A percentile compares a stretch with the other conserved stretches of the same genome.
Conservation (phyloP, 1,140 invertebrate genomes). For the Drosophila lacertosa region DNA sequence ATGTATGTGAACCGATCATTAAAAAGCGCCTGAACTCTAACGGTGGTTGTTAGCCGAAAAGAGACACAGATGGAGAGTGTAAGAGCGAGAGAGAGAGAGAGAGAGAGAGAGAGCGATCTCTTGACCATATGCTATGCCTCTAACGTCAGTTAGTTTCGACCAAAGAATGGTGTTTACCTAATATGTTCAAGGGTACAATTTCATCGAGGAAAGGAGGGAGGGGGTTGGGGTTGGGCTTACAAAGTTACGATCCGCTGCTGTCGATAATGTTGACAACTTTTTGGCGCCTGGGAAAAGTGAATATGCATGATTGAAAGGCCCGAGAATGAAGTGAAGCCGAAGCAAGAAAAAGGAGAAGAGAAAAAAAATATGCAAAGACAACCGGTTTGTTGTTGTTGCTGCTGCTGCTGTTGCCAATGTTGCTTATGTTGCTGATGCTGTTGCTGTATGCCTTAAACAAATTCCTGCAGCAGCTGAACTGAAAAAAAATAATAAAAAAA, state of each 20-base stretch:
- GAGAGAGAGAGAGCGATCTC: too few species aligned
- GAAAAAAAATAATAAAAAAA: conserved; percentile 10
- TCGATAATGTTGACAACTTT: conserved; percentile 20
- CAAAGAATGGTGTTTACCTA: too few species aligned
- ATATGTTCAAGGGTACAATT: too few species aligned
- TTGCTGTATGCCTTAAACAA: conserved; percentile 62
- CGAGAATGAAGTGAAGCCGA: conserved; percentile 20
- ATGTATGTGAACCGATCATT: background rate
- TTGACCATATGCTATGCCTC: too few species aligned
- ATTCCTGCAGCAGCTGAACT: conserved; percentile 54
- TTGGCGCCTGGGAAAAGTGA: conserved; percentile 35
- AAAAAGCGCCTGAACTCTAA: background rate
- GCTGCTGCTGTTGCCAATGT: conserved; percentile 22
- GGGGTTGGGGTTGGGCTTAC: too few species aligned
- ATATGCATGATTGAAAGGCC: conserved; percentile 47
- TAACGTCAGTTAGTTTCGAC: too few species aligned
- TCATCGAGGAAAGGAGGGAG: too few species aligned
- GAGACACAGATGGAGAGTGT: too few species aligned
- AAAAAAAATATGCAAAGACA: conserved; percentile 49
- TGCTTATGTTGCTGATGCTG: conserved; percentile 35
- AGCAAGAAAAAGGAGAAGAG: conserved; percentile 12
- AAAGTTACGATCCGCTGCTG: background rate
- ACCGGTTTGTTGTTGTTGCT: conserved; percentile 53
- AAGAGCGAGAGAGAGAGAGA: too few species aligned
- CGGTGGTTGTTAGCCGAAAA: too few species aligned